A percentile compares a stretch with the other conserved stretches of the same genome.
Evolutionary conservation across 2,113 vertebrate genomes (phyloP).

Genomic region (Noturus placidus): DNA sequence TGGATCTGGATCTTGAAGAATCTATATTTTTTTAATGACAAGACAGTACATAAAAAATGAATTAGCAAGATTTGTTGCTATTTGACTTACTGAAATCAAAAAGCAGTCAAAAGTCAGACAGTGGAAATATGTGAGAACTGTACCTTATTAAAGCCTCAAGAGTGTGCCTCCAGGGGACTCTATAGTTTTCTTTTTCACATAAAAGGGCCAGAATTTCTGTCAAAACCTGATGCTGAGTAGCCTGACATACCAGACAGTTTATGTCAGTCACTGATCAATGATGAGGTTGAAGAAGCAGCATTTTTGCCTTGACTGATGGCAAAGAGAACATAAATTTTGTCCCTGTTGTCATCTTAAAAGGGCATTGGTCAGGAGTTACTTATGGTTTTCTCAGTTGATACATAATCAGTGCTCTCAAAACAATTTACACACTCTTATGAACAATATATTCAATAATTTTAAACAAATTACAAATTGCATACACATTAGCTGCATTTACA

Average conservation of each 20-base stretch:
- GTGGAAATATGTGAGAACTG: neutral
- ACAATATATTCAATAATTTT: neutral
- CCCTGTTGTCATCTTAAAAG: neutral
- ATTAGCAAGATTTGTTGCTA: neutral
- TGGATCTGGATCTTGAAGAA: too few relatives aligned
- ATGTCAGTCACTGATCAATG: neutral
- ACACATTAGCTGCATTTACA: too few relatives aligned
- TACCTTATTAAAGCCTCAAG: neutral
- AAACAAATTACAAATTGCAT: neutral
- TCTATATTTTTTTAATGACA: neutral
- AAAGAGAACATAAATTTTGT: neutral
- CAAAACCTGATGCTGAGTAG: neutral
- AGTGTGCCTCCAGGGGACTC: neutral
- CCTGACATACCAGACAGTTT: neutral
- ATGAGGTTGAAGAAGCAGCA: neutral
- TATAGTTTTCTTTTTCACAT: neutral
- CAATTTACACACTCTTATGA: neutral
- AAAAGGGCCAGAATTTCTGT: neutral
- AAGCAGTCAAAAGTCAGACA: neutral
- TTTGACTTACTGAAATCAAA: neutral
- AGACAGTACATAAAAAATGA: neutral
- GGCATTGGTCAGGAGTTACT: neutral
- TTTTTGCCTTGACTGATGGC: neutral
- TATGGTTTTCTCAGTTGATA: neutral
- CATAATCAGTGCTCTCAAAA: neutral